These are phyloP conservation scores for Apteryx mantelli DNA, from an alignment of 2,113 vertebrate species.

Conservation along the genomic window DNA sequence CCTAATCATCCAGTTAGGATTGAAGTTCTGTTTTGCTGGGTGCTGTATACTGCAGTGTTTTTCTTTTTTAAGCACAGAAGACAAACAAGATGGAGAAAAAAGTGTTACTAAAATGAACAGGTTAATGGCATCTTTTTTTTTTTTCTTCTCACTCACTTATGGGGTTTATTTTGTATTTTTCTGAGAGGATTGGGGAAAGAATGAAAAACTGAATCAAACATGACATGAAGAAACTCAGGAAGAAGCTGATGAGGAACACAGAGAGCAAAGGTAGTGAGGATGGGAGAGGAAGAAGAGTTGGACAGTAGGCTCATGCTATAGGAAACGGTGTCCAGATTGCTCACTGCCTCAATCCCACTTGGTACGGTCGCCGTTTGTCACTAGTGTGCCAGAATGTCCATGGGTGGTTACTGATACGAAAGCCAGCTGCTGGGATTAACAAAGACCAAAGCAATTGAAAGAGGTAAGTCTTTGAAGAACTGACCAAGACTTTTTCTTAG, in stretches of 20 bases:
- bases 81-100: not conserved
- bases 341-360: not conserved
- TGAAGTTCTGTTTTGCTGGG: not conserved
- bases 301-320: accelerated
- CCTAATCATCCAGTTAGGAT: not conserved
- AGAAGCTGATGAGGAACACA: not conserved
- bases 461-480: not conserved
- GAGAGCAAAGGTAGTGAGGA: not conserved
- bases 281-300: not conserved
- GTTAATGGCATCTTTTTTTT: not conserved
- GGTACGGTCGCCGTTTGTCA: not conserved
- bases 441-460: not conserved
- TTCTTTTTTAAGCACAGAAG: not conserved
- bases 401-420: not conserved
- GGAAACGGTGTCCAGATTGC: not conserved
- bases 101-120: not conserved
- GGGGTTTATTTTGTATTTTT: not conserved
- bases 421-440: not conserved
- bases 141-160: not conserved
- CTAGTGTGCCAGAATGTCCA: not conserved
- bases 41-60: not conserved
- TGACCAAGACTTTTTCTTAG: not conserved
- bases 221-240: not conserved
- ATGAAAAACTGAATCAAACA: not conserved
- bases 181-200: not conserved